Conservation (phyloP, 1,140 invertebrate species). For the Heliconius himera region DNA sequence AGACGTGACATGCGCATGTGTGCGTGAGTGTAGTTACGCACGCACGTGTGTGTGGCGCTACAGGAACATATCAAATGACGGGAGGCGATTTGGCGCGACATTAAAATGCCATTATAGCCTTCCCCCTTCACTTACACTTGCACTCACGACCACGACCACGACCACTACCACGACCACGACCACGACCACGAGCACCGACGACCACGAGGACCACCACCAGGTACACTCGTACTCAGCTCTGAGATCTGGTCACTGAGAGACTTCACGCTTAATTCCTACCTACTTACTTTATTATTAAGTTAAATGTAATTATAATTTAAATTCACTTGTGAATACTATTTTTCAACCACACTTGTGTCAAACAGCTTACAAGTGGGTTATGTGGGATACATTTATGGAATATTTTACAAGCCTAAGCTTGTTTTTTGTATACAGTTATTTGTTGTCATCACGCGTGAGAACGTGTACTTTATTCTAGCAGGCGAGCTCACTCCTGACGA, state of each 20-base stretch:
- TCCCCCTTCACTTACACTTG: neutral
- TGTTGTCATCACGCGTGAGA: slow-evolving; percentile 5
- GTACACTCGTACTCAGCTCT: neutral
- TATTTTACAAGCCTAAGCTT: neutral
- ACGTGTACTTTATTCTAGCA: neutral
- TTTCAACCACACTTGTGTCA: neutral
- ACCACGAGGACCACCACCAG: neutral
- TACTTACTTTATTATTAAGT: neutral
- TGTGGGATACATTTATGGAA: neutral
- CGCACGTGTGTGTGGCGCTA: neutral
- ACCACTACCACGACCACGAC: neutral
- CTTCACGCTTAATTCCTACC: neutral
- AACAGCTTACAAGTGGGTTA: neutral
- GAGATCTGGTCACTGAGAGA: neutral
- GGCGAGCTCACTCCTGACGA: neutral
- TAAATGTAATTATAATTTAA: neutral
- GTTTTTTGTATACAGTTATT: neutral
- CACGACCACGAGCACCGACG: neutral
- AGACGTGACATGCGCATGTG: neutral
- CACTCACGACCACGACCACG: neutral
- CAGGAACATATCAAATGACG: slow-evolving; percentile 5
- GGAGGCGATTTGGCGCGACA: slow-evolving; percentile 23
- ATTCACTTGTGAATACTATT: neutral
- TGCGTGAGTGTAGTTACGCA: neutral
- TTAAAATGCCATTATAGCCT: slow-evolving; percentile 27